Percentiles rank a stretch among this genome's conserved stretches.
Conservation (phyloP, 2,113 vertebrate species). For the Podarcis raffonei region DNA sequence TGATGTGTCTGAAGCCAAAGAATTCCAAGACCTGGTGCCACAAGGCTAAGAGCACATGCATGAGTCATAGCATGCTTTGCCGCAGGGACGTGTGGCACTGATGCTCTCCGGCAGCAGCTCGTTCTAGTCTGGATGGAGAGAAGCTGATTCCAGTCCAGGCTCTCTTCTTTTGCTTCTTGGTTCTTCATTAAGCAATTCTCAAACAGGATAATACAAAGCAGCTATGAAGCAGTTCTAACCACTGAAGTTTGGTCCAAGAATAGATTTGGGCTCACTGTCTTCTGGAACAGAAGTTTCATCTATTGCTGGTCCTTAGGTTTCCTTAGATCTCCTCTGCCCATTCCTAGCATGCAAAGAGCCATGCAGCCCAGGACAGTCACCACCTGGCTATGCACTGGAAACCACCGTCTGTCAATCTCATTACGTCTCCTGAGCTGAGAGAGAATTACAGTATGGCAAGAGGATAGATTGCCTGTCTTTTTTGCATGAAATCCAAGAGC, state of each 20-base stretch:
- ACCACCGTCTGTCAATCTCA: background rate
- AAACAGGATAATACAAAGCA: background rate
- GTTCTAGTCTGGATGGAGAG: background rate
- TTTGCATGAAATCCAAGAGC: slow-evolving; percentile 37
- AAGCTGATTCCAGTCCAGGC: background rate
- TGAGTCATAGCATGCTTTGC: too few species aligned
- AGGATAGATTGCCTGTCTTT: slow-evolving; percentile 35
- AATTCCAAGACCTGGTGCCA: too few species aligned
- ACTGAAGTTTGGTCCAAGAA: background rate
- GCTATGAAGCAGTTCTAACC: background rate
- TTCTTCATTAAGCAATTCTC: background rate
- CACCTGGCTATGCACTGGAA: background rate
- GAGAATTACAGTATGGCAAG: slow-evolving; percentile 38
- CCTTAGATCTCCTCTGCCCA: background rate
- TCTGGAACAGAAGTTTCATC: background rate
- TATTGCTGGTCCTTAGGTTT: background rate
- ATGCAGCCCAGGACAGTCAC: background rate
- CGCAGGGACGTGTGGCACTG: too few species aligned
- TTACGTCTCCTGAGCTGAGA: slow-evolving; percentile 21
- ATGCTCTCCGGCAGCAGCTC: background rate
- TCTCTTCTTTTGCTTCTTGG: background rate
- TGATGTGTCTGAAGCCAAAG: too few species aligned
- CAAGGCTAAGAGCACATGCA: too few species aligned
- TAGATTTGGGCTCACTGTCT: background rate
- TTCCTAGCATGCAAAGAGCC: background rate